Base-by-base conservation (phyloP, 92 coral and sea anemone species). In the Palythoa grandiflora region DNA sequence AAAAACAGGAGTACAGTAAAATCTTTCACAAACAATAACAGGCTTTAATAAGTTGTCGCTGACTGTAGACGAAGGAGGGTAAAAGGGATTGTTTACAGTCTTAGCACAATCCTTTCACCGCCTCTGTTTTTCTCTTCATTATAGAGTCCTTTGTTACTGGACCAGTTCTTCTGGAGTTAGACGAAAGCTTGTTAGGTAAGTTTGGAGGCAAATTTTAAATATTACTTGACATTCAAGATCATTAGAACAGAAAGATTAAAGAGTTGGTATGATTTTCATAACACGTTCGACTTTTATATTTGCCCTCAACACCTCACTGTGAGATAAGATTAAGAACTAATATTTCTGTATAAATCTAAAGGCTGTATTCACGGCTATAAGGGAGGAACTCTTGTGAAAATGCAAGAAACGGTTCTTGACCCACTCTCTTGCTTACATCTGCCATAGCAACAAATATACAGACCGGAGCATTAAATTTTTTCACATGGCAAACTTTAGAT, bases 111-210 rank as follows among this genome's bases (percentile, higher is more conserved):
- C 19, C 39, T 9, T 7, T 75, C 38, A 17, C 9, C n/a, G 37
- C 38, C n/a, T 75, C 0, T 51, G 35, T 8, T 8, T 47, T 15
- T 40, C 10, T 5, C 19, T 36, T 2, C 13, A 16, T 61, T 60
- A 51, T 71, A 90, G 92, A 85, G 74, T 47, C 87, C 60, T 85
- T 79, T 74, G 87, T 90, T 9, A 90, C 89, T 66, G 92, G 92
- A 52, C 83, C 89, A 77, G 87, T 90, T 71, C 87, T 90, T 10
- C 71, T 90, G 38, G 87, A 90, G 79, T 65, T 90, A 9, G 92
- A 90, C 66, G 92, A 85, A 59, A 73, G 73, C 9, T 65, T 90
- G 81, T 79, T 90, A 44, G 92, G 92, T 90, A 80, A 85, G 89
- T 48, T 50, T 44, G 7, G 50, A 21, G 6, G 19, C 6, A 40